Conservation (phyloP, 2,888 invertebrate genomes). For the Rhagonycha lutea region DNA sequence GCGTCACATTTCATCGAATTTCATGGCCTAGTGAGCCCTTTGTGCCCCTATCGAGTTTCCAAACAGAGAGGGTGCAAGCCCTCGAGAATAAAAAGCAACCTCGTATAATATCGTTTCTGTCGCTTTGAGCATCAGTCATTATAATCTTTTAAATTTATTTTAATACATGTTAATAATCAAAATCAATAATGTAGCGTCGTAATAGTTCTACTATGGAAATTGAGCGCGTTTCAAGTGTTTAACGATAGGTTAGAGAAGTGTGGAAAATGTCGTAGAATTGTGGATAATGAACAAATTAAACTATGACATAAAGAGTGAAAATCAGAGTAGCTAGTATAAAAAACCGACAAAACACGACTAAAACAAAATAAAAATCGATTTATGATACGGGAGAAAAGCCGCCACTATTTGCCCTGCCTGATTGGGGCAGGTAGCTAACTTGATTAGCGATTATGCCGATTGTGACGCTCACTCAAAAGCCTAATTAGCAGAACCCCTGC, state of each 20-base stretch:
- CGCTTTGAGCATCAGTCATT: constrained; percentile 10
- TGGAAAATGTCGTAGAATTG: background rate
- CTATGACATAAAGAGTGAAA: constrained; percentile 19
- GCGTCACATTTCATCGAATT: constrained; percentile 61
- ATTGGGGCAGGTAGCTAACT: constrained; percentile 57
- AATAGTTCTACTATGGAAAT: background rate
- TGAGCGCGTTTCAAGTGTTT: background rate
- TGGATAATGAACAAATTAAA: constrained; percentile 5
- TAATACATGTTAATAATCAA: background rate
- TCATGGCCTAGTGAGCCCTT: constrained; percentile 56
- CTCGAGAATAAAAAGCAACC: constrained; percentile 22
- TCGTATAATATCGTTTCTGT: constrained; percentile 6
- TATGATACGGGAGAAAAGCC: constrained; percentile 48
- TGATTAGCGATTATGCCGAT: constrained; percentile 58
- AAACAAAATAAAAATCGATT: constrained; percentile 54
- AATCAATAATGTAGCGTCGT: background rate
- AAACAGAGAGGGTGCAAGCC: constrained; percentile 38
- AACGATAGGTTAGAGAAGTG: background rate
- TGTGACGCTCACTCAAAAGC: constrained; percentile 57
- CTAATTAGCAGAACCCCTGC: constrained; percentile 52
- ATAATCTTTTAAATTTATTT: constrained; percentile 1
- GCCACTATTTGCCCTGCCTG: constrained; percentile 50
- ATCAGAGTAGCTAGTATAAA: constrained; percentile 24
- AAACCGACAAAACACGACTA: constrained; percentile 43
- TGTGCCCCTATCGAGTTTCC: constrained; percentile 46